A percentile compares a stretch with the other conserved stretches of the same genome.
These are phyloP conservation scores for Corbicula japonica DNA, from an alignment of 2,888 invertebrate species.

Conservation along the genomic window DNA sequence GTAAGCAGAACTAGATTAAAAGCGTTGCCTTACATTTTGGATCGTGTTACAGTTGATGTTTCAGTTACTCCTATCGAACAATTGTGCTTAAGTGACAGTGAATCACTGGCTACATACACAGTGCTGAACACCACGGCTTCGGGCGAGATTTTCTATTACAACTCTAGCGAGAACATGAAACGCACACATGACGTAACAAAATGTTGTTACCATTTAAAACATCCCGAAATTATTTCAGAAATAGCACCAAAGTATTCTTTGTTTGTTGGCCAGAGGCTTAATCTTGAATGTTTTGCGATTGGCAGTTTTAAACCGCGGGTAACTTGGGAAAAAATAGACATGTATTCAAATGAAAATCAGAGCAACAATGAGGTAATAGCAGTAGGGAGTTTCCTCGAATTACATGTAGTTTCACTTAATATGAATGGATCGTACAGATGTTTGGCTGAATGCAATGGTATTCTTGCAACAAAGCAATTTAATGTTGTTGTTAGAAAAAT, in stretches of 20 bases:
- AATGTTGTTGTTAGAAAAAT: constrained; percentile 6
- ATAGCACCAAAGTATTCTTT: background rate
- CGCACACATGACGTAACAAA: no score
- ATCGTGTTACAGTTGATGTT: background rate
- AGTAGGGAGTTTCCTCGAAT: constrained; percentile 4
- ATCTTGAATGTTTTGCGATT: constrained; percentile 30
- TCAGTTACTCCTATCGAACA: background rate
- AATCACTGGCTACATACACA: background rate
- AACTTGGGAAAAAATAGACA: constrained; percentile 6
- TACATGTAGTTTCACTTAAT: constrained; percentile 18
- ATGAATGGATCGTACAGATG: constrained; percentile 34
- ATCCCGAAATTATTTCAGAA: constrained; percentile 21
- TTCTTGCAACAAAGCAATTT: background rate
- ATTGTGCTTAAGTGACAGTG: background rate
- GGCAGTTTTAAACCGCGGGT: constrained; percentile 4
- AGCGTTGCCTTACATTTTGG: background rate
- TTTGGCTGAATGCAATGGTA: constrained; percentile 1
- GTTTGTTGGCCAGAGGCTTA: constrained; percentile 13
- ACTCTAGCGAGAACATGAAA: background rate
- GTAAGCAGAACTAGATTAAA: constrained; percentile 5
- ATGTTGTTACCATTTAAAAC: background rate
- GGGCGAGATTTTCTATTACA: background rate
- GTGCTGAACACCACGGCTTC: background rate
- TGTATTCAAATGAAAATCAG: background rate
- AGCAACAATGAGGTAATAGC: background rate